Conservation (phyloP, 1,140 invertebrate genomes). For the Drosophila nebulosa region DNA sequence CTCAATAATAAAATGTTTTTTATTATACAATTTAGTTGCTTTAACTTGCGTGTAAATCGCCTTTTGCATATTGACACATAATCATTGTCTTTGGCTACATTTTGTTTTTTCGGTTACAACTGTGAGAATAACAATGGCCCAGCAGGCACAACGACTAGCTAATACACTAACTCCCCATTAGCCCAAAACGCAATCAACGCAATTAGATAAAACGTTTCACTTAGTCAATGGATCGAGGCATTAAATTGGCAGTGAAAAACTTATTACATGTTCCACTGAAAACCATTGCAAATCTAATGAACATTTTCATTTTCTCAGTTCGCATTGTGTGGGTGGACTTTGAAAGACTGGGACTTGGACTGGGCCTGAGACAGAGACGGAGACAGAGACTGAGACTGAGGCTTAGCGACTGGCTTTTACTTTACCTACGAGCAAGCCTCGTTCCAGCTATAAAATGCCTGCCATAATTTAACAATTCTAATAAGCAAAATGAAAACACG, state of each 20-base stretch:
- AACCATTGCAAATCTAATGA: conserved; percentile 76
- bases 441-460: conserved; percentile 15
- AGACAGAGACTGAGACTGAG: not conserved
- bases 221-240: not conserved
- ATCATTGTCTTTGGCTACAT: conserved; percentile 66
- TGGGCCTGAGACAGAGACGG: not conserved
- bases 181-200: no score
- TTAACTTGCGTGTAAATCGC: conserved; percentile 78
- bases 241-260: conserved; percentile 28
- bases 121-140: conserved; percentile 26
- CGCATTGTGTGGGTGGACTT: conserved; percentile 58
- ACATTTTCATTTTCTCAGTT: conserved; percentile 67
- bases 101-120: conserved; percentile 17
- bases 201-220: not conserved
- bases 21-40: conserved; percentile 78
- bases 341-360: not conserved
- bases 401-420: not conserved
- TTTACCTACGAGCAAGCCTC: conserved; percentile 6
- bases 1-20: conserved; percentile 78
- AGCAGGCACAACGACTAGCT: not conserved
- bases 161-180: conserved; percentile 16
- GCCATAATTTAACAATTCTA: conserved; percentile 73
- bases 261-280: conserved; percentile 72
- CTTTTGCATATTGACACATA: conserved; percentile 78
- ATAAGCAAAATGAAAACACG: conserved; percentile 56